Evolutionary conservation across 2,888 invertebrate genomes (phyloP).

Genomic region (Xestia rhomboidea): DNA sequence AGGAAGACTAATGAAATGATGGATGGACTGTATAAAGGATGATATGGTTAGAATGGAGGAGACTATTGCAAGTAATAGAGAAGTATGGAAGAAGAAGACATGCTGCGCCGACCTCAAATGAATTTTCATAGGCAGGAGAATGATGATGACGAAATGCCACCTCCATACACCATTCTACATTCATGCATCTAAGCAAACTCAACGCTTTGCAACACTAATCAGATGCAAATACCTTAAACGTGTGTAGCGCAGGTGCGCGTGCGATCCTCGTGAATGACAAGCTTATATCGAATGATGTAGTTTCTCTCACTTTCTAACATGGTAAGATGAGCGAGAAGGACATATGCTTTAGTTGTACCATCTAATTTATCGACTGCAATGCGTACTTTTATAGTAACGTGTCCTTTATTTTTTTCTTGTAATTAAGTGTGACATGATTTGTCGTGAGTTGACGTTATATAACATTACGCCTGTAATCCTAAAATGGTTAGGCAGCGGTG

Average conservation of each 20-base stretch:
- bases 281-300: constrained; percentile 20
- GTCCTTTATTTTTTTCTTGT: constrained; percentile 25
- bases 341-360: constrained; percentile 1
- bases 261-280: constrained; percentile 56
- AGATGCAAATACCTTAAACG: constrained; percentile 66
- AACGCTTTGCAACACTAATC: constrained; percentile 55
- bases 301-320: constrained; percentile 12
- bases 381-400: constrained; percentile 8
- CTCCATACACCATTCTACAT: constrained; percentile 15
- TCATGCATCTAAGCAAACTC: constrained; percentile 21
- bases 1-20: background rate
- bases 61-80: background rate
- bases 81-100: background rate
- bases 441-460: background rate
- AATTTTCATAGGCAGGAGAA: background rate
- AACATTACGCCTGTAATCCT: background rate
- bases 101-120: too few species aligned
- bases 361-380: constrained; percentile 17
- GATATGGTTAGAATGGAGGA: background rate
- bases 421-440: background rate
- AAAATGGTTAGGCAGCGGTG: background rate
- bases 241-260: constrained; percentile 66
- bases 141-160: constrained; percentile 1
- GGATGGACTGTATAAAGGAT: background rate
- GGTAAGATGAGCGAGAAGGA: constrained; percentile 2